Base-by-base conservation (phyloP, 2,888 invertebrate genomes). In the Agrochola macilenta region DNA sequence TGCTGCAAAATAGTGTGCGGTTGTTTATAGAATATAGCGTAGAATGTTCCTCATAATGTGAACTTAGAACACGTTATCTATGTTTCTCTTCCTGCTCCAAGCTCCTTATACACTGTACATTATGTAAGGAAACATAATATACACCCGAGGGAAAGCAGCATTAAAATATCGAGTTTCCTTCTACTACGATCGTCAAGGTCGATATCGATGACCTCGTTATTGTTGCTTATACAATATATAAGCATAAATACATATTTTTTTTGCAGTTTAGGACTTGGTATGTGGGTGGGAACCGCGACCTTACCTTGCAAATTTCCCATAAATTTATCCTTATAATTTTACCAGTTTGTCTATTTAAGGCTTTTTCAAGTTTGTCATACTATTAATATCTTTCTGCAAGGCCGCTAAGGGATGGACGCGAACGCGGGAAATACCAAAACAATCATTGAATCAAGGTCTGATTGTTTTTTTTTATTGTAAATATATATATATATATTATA, bases 101-200 rank as follows among this genome's bases (percentile, higher is more conserved):
- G 69, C n/a, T 66, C 5, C 61, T 30, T 64, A 69, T 65, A 46
- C 17, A 49, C 23, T 61, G 43, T 52, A 68, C 20, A 72, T 76
- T 80, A 60, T 71, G 30, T 74, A n/a, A 49, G 63, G 85, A 72
- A 82, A 85, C 58, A 64, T 73, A 66, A 76, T 73, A 83, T 65
- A 49, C 65, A 39, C 57, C 52, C 23, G 52, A 76, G 58, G 54
- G 77, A 82, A 57, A 61, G 20, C 54, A 66, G 54, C 69, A 70
- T 81, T 82, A 70, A 76, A 82, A 73, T 76, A 63, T 85, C 69
- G 46, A 23, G 17, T 76, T 85, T 75, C 71, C 54, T 65, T 61
- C 35, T 76, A 57, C 43, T 72, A 76, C 58, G 65, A 61, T 54
- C 66, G 54, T 79, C 85, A 86, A 79, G 78, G 76, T 69, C n/a